Conservation (phyloP, 2,113 vertebrate species). For the Callorhinus ursinus region DNA sequence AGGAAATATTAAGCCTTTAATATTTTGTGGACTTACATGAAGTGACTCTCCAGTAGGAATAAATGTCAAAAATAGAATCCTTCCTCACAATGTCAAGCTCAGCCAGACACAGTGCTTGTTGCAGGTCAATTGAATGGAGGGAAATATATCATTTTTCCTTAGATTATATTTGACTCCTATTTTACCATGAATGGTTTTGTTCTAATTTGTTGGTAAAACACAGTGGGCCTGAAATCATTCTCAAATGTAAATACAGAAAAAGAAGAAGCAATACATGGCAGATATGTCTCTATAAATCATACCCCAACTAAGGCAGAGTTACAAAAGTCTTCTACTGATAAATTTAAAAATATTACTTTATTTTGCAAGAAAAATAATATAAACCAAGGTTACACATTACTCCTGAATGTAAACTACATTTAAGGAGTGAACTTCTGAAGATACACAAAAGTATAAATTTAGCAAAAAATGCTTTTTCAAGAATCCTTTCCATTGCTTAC, state of each 20-base stretch:
- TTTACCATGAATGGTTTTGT: slow-evolving; percentile 18
- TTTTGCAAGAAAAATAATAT: background rate
- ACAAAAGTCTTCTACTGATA: background rate
- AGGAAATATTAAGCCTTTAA: slow-evolving; percentile 68
- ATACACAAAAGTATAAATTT: background rate
- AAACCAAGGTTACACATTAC: background rate
- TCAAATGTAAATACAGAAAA: background rate
- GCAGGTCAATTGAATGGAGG: background rate
- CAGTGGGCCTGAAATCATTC: background rate
- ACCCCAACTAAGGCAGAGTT: background rate
- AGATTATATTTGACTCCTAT: background rate
- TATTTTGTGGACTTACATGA: slow-evolving; percentile 55
- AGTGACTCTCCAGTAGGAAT: slow-evolving; percentile 58
- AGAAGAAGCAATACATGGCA: background rate
- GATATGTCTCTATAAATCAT: background rate
- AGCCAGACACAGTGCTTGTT: slow-evolving; percentile 44
- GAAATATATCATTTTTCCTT: background rate
- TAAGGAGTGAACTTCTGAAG: background rate
- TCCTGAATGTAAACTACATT: background rate
- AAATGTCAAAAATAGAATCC: slow-evolving; percentile 47
- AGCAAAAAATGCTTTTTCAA: background rate
- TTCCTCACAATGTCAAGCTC: slow-evolving; percentile 47
- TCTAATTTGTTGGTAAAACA: slow-evolving; percentile 17
- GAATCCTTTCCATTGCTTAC: background rate
- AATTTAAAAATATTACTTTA: slow-evolving; percentile 13